Evolutionary conservation across 2,113 vertebrate species (phyloP).

Genomic region (Puma concolor): DNA sequence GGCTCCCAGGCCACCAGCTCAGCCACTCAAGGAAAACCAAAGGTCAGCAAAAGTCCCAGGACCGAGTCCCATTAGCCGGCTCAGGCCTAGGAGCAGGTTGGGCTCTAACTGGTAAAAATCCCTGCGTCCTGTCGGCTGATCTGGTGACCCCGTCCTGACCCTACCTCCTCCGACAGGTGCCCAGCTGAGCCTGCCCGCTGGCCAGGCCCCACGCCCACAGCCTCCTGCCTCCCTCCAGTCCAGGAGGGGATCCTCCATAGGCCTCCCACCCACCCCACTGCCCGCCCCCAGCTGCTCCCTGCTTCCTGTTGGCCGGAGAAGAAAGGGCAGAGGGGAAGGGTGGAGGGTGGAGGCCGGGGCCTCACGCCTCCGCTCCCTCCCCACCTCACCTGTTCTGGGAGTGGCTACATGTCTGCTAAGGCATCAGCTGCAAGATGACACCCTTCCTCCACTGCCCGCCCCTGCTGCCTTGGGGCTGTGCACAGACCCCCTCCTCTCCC

Average conservation of each 20-base stretch:
- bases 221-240: accelerated
- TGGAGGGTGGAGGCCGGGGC: not conserved
- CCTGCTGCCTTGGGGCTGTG: not conserved
- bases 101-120: not conserved
- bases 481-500: not conserved
- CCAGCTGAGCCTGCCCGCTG: too few relatives aligned
- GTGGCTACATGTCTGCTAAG: not conserved
- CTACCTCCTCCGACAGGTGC: accelerated
- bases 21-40: not conserved
- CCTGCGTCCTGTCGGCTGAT: not conserved
- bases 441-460: not conserved
- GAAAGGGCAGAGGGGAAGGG: not conserved
- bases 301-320: not conserved
- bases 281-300: not conserved
- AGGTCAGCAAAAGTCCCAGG: not conserved
- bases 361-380: not conserved
- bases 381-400: not conserved
- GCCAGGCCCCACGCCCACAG: not conserved
- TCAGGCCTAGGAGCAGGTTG: not conserved
- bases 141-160: conserved; percentile 30
- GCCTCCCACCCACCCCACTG: too few relatives aligned
- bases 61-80: not conserved
- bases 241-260: not conserved
- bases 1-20: not conserved
- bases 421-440: not conserved